phyloP scores from a whole-genome alignment of 2,797 vertebrate species.

The Erethizon dorsatum region DNA sequence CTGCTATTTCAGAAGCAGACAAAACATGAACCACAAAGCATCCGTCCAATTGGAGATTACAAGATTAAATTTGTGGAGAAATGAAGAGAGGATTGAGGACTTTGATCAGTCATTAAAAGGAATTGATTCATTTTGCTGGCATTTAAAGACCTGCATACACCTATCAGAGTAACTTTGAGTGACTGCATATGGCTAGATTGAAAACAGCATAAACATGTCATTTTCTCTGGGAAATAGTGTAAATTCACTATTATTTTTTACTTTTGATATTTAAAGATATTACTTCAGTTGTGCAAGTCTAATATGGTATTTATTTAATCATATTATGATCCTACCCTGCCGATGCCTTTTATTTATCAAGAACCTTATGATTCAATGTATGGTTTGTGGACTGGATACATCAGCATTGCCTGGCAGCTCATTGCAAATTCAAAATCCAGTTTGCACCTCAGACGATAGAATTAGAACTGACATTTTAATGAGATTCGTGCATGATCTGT shows the following conservation, averaged over 20 bases:
- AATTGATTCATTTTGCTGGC: conserved; percentile 60
- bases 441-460: neutral
- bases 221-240: conserved; percentile 56
- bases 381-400: neutral
- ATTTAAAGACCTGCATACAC: conserved; percentile 32
- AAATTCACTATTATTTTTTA: conserved; percentile 23
- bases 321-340: neutral
- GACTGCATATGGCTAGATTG: conserved; percentile 1
- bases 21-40: conserved; percentile 69
- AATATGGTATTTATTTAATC: neutral
- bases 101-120: conserved; percentile 63
- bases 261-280: conserved; percentile 42
- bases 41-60: conserved; percentile 50
- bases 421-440: neutral
- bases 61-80: conserved; percentile 75
- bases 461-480: neutral
- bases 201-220: neutral
- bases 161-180: neutral
- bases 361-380: neutral
- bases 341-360: neutral
- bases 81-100: conserved; percentile 54
- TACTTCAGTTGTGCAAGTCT: neutral
- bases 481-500: neutral
- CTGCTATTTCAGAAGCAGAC: conserved; percentile 68
- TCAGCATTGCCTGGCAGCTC: conserved; percentile 6